Evolutionary conservation across 2,113 vertebrate species (phyloP), one percentile per base, ranked within the genome.

Genomic region (Cephalophus harveyi): DNA sequence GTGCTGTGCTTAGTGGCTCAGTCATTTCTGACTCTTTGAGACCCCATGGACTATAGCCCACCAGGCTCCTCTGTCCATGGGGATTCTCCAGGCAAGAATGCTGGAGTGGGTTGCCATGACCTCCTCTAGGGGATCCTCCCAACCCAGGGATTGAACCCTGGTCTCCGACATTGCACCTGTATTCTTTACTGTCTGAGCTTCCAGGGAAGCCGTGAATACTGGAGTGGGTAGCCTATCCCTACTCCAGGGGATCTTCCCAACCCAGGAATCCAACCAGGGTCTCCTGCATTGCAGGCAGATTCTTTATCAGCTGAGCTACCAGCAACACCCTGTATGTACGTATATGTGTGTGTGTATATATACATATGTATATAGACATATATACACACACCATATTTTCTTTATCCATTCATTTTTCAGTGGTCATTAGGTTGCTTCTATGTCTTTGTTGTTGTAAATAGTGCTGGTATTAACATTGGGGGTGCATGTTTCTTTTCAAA

Each of bases 341-440:
- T 1, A 17, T 19, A 8, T 33, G 2, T 36, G n/a, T 23, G n/a
- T 71, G n/a, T 21, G n/a, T 67, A 0, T 16, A 0, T 30, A 7
- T 33, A 64, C 12, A 28, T 36, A 19, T 36, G 1, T 46, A 7
- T 30, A 7, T 64, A 64, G 10, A 59, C 14, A 7, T 16, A 64
- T 64, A 33, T 17, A 48, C 43, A 19, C 46, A 48, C 27, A 19
- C 46, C 16, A 33, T 3, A 33, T 33, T 30, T 81, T 81, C 46
- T 81, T 19, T 12, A 50, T 50, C 16, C 28, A 33, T 81, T 81
- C 46, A 79, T 50, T 19, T 33, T 25, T 46, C 23, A 28, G 40
- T 46, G 74, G 3, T 27, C 40, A 8, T 46, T 46, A 21, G 78
- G 28, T 81, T 50, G 46, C 78, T 50, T 33, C 78, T 48, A 21